Evolutionary conservation across 2,797 vertebrate genomes (phyloP), one percentile per base, ranked within the genome.

Genomic region (Threskiornis aethiopicus): DNA sequence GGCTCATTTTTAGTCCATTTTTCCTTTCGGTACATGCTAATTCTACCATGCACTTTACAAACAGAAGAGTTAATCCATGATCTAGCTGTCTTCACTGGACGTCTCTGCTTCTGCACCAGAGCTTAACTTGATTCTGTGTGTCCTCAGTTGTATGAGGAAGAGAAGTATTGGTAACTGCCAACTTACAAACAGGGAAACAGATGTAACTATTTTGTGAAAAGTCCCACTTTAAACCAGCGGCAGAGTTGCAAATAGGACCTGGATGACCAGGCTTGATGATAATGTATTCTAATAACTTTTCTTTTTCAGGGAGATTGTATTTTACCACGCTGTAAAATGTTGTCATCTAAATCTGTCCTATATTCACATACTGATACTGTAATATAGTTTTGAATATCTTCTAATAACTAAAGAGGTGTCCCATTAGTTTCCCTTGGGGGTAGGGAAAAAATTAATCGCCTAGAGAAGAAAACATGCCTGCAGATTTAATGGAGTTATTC

Each of bases 81-180:
- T 59, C 11, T 51, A 46, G 1, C 21, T n/a, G 16, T 62, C 70
- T 82, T 73, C 51, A 44, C 17, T 7, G 77, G 58, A 31, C 12
- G 9, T 33, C 26, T 84, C 35, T 55, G n/a, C 59, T 82, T 72
- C 80, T 85, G 69, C 90, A 77, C 57, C 88, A 67, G 54, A 52
- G 70, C 51, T 82, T 47, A 16, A 29, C 19, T 62, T 15, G 33
- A 37, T 58, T 72, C 71, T 65, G 26, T 42, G 85, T 35, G 20
- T 78, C 92, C 96, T 95, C 86, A 87, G 84, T 83, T 88, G 29
- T 96, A 69, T 84, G 79, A 94, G 91, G 69, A 88, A 62, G 41
- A 70, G 52, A 44, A 21, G 13, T 71, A 35, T 22, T 59, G 37
- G 77, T 51, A 51, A 62, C 37, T 79, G 46, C 82, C 84, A 42